Evolutionary conservation across 2,113 vertebrate genomes (phyloP).

Genomic region (Psilopsiagon aymara): DNA sequence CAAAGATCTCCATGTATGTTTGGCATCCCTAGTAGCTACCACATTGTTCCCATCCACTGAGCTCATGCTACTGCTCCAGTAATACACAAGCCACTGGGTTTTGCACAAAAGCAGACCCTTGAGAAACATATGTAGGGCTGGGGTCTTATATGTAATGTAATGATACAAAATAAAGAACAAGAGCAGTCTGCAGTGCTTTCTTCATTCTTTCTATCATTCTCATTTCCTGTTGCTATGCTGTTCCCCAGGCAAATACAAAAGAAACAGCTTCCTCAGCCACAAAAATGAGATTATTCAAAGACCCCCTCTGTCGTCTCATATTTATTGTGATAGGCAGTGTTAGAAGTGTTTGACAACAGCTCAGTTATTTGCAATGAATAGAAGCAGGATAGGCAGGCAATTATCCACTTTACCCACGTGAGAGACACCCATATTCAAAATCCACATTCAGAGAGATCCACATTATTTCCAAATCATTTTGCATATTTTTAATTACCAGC

Average conservation of each 20-base stretch:
- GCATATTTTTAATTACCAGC: conserved; percentile 72
- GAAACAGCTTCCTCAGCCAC: conserved; percentile 42
- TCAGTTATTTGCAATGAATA: conserved; percentile 62
- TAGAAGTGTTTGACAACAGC: conserved; percentile 71
- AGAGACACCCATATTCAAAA: conserved; percentile 63
- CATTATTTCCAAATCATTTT: conserved; percentile 57
- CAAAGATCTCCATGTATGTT: not conserved
- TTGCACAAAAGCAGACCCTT: not conserved
- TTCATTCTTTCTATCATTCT: not conserved
- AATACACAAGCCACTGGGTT: rapidly evolving
- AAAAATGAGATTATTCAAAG: conserved; percentile 56
- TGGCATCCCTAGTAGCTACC: not conserved
- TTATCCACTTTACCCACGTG: conserved; percentile 64
- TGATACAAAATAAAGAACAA: not conserved
- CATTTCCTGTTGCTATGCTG: conserved; percentile 61
- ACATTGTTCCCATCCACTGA: not conserved
- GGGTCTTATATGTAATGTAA: rapidly evolving
- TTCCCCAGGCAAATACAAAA: conserved; percentile 51
- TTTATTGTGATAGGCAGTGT: conserved; percentile 63
- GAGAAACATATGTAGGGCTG: not conserved
- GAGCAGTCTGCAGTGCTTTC: not conserved
- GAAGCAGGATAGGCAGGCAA: conserved; percentile 61
- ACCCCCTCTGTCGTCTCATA: conserved; percentile 29
- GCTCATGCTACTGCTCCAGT: rapidly evolving
- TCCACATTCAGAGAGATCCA: conserved; percentile 37